phyloP scores from a whole-genome alignment of 2,113 vertebrate genomes.

The Aspiorhynchus laticeps region DNA sequence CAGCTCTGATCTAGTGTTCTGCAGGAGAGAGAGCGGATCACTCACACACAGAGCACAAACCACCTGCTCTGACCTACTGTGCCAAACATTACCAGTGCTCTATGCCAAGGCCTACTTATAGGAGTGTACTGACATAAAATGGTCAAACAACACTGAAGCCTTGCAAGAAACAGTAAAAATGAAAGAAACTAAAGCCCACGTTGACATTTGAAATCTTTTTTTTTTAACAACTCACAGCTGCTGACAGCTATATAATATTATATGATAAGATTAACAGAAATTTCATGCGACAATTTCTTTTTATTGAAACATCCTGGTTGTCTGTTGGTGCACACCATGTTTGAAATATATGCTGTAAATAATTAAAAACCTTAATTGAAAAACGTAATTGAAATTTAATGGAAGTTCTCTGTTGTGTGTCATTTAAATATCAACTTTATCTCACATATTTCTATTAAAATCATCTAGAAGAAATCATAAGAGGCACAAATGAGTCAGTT shows the following conservation, averaged over 20 bases:
- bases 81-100: constrained; percentile 62
- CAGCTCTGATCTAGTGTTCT: constrained; percentile 71
- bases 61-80: constrained; percentile 71
- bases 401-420: not conserved
- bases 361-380: not conserved
- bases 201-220: not conserved
- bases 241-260: not conserved
- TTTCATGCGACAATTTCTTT: not conserved
- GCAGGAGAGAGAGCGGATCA: constrained; percentile 73
- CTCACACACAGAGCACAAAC: constrained; percentile 66
- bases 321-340: not conserved
- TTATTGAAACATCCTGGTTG: not conserved
- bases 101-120: constrained; percentile 35
- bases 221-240: not conserved
- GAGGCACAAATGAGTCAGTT: not conserved
- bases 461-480: not conserved
- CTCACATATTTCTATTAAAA: not conserved
- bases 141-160: not conserved
- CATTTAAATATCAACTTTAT: not conserved
- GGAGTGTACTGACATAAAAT: constrained; percentile 12
- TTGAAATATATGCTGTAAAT: not conserved
- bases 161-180: not conserved
- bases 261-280: not conserved
- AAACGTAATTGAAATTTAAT: not conserved
- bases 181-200: not conserved